A percentile compares a stretch with the other conserved stretches of the same genome.
Evolutionary conservation across 2,113 vertebrate species (phyloP).

Genomic region (Oreocharis arfaki): DNA sequence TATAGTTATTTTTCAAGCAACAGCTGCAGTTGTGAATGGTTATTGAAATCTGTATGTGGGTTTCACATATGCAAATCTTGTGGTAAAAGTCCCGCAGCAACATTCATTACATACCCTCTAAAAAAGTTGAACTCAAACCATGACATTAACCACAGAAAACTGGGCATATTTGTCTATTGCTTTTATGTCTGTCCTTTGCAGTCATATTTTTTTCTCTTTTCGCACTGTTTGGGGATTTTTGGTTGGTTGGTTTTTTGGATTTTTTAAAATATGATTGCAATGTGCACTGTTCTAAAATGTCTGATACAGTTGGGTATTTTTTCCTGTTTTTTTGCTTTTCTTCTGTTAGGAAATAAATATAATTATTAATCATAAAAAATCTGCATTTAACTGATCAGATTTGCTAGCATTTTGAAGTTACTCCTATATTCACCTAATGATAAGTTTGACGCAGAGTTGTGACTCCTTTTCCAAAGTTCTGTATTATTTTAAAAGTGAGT

Average conservation of each 20-base stretch:
- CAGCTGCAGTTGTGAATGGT: background rate
- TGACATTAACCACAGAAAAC: background rate
- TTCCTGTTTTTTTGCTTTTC: background rate
- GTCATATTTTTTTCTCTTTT: background rate
- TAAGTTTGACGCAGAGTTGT: background rate
- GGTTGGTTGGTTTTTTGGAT: accelerated
- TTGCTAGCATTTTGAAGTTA: background rate
- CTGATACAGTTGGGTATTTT: background rate
- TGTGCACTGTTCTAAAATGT: background rate
- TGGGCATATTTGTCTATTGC: background rate
- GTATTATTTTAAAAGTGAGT: background rate
- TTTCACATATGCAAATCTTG: background rate
- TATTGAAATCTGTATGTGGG: background rate
- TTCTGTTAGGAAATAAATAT: background rate
- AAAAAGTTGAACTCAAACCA: background rate
- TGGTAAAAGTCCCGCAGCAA: background rate
- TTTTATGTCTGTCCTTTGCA: background rate
- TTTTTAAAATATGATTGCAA: background rate
- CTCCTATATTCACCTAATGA: background rate
- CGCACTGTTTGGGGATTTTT: background rate
- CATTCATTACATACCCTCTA: accelerated
- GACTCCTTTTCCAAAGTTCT: background rate
- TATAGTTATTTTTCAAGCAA: background rate
- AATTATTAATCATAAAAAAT: background rate
- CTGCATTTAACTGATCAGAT: background rate